Evolutionary conservation across 1,140 invertebrate species (phyloP).

Genomic region (Bombus breviceps): DNA sequence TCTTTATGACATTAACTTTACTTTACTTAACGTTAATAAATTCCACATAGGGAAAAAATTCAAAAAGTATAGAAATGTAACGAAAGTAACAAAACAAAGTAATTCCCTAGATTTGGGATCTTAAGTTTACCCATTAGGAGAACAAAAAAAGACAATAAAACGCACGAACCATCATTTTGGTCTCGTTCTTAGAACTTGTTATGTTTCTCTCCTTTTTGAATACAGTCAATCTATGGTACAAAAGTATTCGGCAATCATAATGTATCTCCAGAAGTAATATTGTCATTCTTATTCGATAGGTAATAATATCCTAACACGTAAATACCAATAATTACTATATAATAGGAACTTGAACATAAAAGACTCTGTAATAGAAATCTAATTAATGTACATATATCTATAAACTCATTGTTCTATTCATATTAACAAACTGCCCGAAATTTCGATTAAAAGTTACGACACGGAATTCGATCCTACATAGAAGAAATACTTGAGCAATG

Average conservation of each 20-base stretch:
- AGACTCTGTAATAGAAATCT: not conserved
- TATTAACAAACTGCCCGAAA: not conserved
- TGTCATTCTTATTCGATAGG: not conserved
- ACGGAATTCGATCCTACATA: not conserved
- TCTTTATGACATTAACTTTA: not conserved
- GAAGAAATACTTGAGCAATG: not conserved
- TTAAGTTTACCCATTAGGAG: too few species aligned
- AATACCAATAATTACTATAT: slow-evolving; percentile 12
- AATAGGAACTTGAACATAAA: slow-evolving; percentile 27
- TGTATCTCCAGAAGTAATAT: not conserved
- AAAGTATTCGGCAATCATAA: not conserved
- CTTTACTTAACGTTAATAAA: not conserved
- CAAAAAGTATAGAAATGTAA: not conserved
- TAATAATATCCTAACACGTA: slow-evolving; percentile 25
- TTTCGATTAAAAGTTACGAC: slow-evolving; percentile 1
- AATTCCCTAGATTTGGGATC: not conserved
- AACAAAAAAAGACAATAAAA: not conserved
- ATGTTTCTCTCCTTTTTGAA: not conserved
- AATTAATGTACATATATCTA: not conserved
- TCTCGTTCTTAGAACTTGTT: not conserved
- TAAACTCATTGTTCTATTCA: too few species aligned
- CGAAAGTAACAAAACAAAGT: not conserved
- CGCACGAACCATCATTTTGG: not conserved
- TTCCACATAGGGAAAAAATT: not conserved
- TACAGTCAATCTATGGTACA: not conserved